Base-by-base conservation (phyloP, 2,888 invertebrate species). In the Odontothrips loti region DNA sequence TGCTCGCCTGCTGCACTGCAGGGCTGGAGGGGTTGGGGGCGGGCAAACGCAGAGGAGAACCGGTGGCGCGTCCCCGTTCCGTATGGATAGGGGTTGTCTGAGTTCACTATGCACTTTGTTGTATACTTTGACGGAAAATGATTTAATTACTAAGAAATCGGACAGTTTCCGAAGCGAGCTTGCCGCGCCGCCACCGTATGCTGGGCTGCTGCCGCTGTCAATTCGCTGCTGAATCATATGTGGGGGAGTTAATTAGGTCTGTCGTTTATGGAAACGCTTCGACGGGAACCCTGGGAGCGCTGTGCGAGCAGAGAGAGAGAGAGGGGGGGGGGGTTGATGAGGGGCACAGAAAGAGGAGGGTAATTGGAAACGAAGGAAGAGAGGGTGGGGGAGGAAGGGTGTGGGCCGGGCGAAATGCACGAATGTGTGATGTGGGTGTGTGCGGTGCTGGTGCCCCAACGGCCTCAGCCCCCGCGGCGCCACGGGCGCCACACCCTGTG, bases 311-410 rank as follows among this genome's bases (percentile, higher is more conserved):
- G 34, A n/a, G 20, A 23, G 23, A 68, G 68, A 27, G 20, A 63
- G 63, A 63, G 68, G 12, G 68, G 27, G 23, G 6, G 17, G 68
- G 23, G 68, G 68, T 9, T 75, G 68, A 75, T 27, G 68, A 75
- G 12, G 68, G 68, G 68, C 68, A 68, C 17, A 58, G 68, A 75
- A 75, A 27, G 23, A 75, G 68, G 23, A 75, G 23, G 68, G 68
- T 75, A 75, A 75, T 75, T 75, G 68, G 68, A 75, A 27, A 75
- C 23, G 68, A 27, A 17, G 20, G 58, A 58, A 58, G 58, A 58
- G 58, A 20, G 15, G 20, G 58, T 6, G 6, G 15, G 58, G 58
- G 20, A 58, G 17, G 20, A 15, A 6, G 58, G 6, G 20, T 11
- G 58, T 1, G 58, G 34, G 34, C 3, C 34, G 34, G 34, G 34